These are phyloP conservation scores for Nesometra sesokonis DNA, from an alignment of 35 echinoderm and acorn worm genomes.

Conservation along the genomic window DNA sequence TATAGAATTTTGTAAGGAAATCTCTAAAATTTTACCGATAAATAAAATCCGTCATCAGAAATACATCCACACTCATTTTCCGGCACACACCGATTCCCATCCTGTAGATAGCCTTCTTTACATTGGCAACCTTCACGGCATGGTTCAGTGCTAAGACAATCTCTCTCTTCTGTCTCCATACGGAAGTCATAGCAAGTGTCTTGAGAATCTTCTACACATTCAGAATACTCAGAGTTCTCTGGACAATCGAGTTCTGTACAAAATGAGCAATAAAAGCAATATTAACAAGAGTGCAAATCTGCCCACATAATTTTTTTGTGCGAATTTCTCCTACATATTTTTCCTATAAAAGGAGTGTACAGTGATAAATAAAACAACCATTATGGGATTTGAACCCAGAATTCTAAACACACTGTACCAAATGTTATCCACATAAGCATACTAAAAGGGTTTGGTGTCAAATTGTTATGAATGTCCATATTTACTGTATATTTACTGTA, in stretches of 20 bases:
- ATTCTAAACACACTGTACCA: too few relatives aligned
- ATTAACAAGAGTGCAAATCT: too few relatives aligned
- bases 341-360: too few relatives aligned
- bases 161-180: neutral
- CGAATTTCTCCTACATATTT: too few relatives aligned
- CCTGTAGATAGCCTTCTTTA: neutral
- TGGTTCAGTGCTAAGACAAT: neutral
- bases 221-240: neutral
- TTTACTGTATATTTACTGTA: too few relatives aligned
- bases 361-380: too few relatives aligned
- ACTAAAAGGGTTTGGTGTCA: too few relatives aligned
- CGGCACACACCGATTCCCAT: neutral
- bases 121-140: neutral
- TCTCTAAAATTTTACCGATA: neutral
- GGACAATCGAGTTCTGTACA: neutral
- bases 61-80: neutral
- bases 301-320: too few relatives aligned
- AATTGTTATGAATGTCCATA: too few relatives aligned
- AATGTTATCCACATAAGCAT: too few relatives aligned
- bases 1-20: too few relatives aligned
- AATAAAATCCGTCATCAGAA: neutral
- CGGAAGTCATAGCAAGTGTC: neutral
- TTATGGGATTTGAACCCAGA: too few relatives aligned
- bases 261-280: neutral
- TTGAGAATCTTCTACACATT: neutral